A percentile compares a stretch with the other conserved stretches of the same genome.
Evolutionary conservation across 2,113 vertebrate genomes (phyloP).

Genomic region (Mustela nigripes): DNA sequence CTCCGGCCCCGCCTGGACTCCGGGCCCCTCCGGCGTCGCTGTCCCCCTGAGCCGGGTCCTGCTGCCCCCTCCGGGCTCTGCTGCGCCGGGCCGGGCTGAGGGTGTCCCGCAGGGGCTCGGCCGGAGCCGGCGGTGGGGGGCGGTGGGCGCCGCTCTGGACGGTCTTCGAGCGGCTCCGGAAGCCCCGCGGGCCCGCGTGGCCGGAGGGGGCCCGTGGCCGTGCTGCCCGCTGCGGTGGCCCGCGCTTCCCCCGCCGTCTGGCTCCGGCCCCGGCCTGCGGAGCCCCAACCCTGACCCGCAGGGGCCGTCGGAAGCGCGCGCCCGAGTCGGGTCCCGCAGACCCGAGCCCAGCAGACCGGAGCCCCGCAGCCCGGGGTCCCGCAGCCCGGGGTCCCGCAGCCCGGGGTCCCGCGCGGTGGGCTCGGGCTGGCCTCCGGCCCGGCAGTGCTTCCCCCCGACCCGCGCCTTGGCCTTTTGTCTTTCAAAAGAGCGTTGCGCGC

Average conservation of each 20-base stretch:
- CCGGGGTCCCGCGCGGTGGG: background rate
- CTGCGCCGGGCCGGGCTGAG: background rate
- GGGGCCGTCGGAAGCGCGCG: too few species aligned
- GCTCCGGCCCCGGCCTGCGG: background rate
- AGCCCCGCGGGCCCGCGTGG: background rate
- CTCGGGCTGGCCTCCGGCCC: too few species aligned
- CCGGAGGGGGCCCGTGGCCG: background rate
- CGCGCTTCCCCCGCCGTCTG: too few species aligned
- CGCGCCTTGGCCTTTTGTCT: background rate
- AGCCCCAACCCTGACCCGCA: too few species aligned
- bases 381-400: background rate
- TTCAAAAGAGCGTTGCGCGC: background rate
- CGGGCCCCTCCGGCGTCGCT: background rate
- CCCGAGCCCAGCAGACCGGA: too few species aligned
- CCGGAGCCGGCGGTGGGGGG: too few species aligned
- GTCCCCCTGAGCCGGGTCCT: too few species aligned
- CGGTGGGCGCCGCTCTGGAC: background rate
- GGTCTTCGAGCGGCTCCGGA: background rate
- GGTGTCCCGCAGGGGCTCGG: background rate
- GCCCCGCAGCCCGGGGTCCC: too few species aligned
- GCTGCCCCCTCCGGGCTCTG: background rate
- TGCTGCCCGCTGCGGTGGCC: too few species aligned
- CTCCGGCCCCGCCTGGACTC: background rate
- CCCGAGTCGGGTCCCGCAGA: background rate
- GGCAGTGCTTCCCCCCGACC: background rate